These are phyloP conservation scores for Caenorhabditis parvicauda DNA, from an alignment of 2,888 invertebrate species.

Conservation along the genomic window DNA sequence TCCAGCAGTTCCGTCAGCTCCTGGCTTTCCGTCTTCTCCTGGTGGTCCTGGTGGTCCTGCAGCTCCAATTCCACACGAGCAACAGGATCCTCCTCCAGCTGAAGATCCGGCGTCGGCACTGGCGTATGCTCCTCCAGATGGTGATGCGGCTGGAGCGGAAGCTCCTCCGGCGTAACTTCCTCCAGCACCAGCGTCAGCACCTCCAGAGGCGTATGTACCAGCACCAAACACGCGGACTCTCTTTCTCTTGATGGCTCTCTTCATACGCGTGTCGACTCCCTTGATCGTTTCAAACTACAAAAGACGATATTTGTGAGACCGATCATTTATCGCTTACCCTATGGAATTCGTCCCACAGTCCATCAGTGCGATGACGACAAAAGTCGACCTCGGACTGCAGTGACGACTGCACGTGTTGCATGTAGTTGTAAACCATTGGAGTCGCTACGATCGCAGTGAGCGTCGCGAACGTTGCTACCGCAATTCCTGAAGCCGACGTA, in stretches of 20 bases:
- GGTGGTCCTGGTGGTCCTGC: slow-evolving; percentile 38
- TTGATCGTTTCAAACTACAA: slow-evolving; percentile 23
- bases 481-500: slow-evolving; percentile 14
- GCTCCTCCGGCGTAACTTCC: slow-evolving; percentile 16
- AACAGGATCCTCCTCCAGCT: slow-evolving; percentile 22
- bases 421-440: slow-evolving; percentile 30
- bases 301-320: too few species aligned
- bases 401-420: slow-evolving; percentile 32
- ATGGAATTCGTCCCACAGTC: slow-evolving; percentile 49
- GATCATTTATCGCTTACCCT: too few species aligned
- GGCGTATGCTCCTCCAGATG: slow-evolving; percentile 9
- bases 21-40: slow-evolving; percentile 34
- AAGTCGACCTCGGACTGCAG: slow-evolving; percentile 43
- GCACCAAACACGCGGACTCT: slow-evolving; percentile 19
- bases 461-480: slow-evolving; percentile 27
- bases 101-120: slow-evolving; percentile 11
- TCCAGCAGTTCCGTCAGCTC: slow-evolving; percentile 24
- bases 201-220: slow-evolving; percentile 14
- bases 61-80: slow-evolving; percentile 29
- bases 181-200: slow-evolving; percentile 6
- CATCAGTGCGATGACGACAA: slow-evolving; percentile 48
- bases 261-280: slow-evolving; percentile 19
- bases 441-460: slow-evolving; percentile 26
- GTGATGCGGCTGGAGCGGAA: too few species aligned
- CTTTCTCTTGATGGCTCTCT: slow-evolving; percentile 12